Percentiles rank a stretch among this genome's conserved stretches.
Conservation (phyloP, 2,113 vertebrate species). For the Stegostoma tigrinum region DNA sequence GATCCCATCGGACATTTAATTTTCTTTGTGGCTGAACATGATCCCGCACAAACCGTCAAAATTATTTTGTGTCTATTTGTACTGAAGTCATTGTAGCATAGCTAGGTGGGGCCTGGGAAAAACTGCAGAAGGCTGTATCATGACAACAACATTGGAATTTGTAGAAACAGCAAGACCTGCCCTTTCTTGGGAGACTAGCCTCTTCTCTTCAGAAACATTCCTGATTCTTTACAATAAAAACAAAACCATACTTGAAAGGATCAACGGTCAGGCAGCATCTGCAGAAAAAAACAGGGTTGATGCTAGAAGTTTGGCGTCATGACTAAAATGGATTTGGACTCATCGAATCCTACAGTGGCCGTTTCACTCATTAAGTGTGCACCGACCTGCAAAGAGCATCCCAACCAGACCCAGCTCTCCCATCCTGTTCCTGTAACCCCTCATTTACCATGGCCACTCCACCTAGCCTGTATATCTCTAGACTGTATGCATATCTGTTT, state of each 20-base stretch:
- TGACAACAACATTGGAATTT: background rate
- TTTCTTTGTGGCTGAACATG: background rate
- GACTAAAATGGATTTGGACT: no score
- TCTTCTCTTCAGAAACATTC: background rate
- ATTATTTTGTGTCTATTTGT: background rate
- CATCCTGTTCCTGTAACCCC: no score
- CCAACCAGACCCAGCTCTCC: no score
- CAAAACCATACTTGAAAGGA: background rate
- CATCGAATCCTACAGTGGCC: no score
- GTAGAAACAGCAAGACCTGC: background rate
- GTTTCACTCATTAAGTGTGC: no score
- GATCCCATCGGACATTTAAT: background rate
- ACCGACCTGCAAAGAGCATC: no score
- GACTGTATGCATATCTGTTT: background rate
- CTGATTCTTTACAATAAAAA: background rate
- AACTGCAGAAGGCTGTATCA: background rate
- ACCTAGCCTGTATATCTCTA: no score
- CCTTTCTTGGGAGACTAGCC: background rate
- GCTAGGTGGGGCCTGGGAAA: background rate
- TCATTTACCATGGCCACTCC: no score
- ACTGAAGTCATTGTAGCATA: background rate
- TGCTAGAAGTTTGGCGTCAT: no score
- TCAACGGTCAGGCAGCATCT: background rate
- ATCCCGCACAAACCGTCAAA: background rate
- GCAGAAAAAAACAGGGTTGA: background rate